Evolutionary conservation across 2,113 vertebrate species (phyloP).

Genomic region (Hemiscyllium ocellatum): DNA sequence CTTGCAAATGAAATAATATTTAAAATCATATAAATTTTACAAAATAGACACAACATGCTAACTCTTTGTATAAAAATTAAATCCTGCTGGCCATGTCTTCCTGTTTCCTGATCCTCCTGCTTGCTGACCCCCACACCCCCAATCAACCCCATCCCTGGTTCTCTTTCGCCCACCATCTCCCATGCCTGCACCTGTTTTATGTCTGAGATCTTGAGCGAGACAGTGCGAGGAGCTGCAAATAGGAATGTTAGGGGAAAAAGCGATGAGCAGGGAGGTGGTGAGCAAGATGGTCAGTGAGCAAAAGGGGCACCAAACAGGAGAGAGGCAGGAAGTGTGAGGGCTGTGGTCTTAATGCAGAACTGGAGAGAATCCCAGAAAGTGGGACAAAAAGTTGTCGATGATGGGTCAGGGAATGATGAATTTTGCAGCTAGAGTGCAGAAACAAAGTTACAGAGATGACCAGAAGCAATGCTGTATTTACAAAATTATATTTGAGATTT

Average conservation of each 20-base stretch:
- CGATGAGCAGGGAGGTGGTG: no score
- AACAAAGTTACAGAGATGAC: not conserved
- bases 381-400: not conserved
- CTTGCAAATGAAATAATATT: not conserved
- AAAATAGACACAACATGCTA: not conserved
- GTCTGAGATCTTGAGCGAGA: no score
- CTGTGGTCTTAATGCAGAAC: not conserved
- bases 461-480: not conserved
- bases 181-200: no score
- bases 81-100: not conserved
- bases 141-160: not conserved
- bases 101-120: no score
- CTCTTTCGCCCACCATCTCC: not conserved
- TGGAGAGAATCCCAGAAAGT: not conserved
- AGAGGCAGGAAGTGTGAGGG: not conserved
- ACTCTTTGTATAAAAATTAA: not conserved
- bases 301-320: not conserved
- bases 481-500: not conserved
- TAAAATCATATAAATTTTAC: not conserved
- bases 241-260: not conserved
- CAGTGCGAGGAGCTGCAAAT: not conserved
- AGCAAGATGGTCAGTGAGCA: no score
- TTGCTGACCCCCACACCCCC: no score
- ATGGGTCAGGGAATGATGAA: not conserved
- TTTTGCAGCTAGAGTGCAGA: not conserved